Evolutionary conservation across 2,888 invertebrate species (phyloP).

Genomic region (Spisula solida): DNA sequence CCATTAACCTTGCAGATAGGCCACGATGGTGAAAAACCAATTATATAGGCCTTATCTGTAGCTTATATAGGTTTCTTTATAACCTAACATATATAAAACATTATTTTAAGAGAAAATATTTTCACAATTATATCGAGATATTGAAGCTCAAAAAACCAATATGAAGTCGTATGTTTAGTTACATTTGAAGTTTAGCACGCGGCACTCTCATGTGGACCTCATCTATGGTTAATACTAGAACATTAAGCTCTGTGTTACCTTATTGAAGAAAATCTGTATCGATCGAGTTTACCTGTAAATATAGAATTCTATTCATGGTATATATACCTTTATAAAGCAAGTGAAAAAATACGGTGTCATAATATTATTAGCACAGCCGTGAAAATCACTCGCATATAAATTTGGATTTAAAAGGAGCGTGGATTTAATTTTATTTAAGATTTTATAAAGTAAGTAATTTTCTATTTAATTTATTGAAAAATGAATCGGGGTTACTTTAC

Average conservation of each 20-base stretch:
- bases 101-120: no score
- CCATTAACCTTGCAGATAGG: no score
- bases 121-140: no score
- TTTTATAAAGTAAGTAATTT: background rate
- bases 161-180: no score
- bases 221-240: background rate
- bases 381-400: background rate
- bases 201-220: no score
- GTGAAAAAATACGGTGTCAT: background rate
- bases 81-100: no score
- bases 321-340: background rate
- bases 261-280: background rate
- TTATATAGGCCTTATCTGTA: no score
- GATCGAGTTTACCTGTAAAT: background rate
- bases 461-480: background rate
- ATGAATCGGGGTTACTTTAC: background rate
- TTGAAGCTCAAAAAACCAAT: no score
- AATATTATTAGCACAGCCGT: background rate
- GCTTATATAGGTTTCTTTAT: no score
- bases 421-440: background rate
- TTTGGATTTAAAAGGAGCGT: background rate
- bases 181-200: no score
- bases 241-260: background rate
- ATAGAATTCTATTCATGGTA: background rate
- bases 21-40: no score